Conservation (phyloP, 2,113 vertebrate species). For the Neolamprologus modestus region DNA sequence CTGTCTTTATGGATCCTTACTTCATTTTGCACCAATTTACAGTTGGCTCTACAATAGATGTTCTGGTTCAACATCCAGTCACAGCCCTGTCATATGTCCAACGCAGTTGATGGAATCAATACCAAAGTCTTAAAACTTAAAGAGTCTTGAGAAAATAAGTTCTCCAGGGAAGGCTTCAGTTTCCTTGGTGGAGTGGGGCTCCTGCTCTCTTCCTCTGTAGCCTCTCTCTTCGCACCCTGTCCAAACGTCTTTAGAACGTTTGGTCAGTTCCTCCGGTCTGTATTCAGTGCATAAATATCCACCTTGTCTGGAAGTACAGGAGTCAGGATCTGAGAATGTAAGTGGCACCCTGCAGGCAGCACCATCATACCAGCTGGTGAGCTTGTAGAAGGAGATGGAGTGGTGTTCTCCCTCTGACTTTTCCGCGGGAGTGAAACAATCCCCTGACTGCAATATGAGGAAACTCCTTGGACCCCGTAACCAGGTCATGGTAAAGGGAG, state of each 20-base stretch:
- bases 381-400: neutral
- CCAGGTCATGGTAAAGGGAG: neutral
- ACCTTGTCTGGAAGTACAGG: neutral
- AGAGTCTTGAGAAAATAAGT: neutral
- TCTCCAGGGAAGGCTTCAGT: neutral
- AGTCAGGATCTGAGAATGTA: neutral
- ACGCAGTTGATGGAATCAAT: neutral
- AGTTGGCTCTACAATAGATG: neutral
- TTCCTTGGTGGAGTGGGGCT: neutral
- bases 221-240: neutral
- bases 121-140: neutral
- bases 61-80: neutral
- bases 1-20: neutral
- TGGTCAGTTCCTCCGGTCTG: neutral
- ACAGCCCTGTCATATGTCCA: neutral
- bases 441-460: neutral
- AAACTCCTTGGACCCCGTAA: neutral
- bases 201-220: neutral
- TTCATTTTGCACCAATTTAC: neutral
- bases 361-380: neutral
- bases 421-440: neutral
- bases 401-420: neutral
- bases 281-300: neutral
- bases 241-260: neutral
- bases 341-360: neutral